Conservation (phyloP, 2,113 vertebrate genomes). For the Channa argus region DNA sequence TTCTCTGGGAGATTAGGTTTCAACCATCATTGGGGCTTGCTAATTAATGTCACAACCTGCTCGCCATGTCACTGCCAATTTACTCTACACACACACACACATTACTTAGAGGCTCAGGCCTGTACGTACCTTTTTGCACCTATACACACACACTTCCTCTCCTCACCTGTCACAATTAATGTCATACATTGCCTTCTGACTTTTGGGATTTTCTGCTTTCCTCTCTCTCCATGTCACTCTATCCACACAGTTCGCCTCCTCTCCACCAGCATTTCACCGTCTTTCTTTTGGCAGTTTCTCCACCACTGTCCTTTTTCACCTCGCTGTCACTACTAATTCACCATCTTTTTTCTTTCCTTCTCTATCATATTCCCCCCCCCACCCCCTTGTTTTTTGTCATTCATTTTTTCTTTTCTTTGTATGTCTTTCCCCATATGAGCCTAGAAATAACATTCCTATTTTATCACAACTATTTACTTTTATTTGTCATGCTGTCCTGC, state of each 20-base stretch:
- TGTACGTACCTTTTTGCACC: slow-evolving; percentile 22
- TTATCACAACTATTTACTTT: slow-evolving; percentile 5
- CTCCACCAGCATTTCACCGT: slow-evolving; percentile 12
- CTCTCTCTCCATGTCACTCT: slow-evolving; percentile 41
- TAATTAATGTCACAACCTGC: slow-evolving; percentile 82
- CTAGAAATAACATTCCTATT: slow-evolving; percentile 37
- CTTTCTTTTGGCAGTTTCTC: slow-evolving; percentile 36
- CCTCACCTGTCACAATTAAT: slow-evolving; percentile 71
- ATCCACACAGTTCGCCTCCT: slow-evolving; percentile 27
- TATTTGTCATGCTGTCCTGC: slow-evolving; percentile 1
- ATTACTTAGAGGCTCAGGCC: slow-evolving; percentile 1
- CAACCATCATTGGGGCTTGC: slow-evolving; percentile 65
- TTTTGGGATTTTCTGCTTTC: slow-evolving; percentile 31
- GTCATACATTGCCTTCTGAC: slow-evolving; percentile 45
- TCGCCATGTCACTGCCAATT: slow-evolving; percentile 71
- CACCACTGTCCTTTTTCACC: slow-evolving; percentile 57
- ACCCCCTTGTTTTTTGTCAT: slow-evolving; percentile 38
- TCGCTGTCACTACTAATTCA: slow-evolving; percentile 59
- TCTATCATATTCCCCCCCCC: background rate
- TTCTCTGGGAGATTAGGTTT: slow-evolving; percentile 74
- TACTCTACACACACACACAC: slow-evolving; percentile 40
- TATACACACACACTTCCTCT: slow-evolving; percentile 27
- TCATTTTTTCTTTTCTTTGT: slow-evolving; percentile 4
- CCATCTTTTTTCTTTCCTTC: slow-evolving; percentile 43
- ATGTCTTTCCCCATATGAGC: slow-evolving; percentile 25